Percentiles rank a stretch among this genome's conserved stretches.
Evolutionary conservation across 2,797 vertebrate species (phyloP).

Genomic region (Gallirallus australis): DNA sequence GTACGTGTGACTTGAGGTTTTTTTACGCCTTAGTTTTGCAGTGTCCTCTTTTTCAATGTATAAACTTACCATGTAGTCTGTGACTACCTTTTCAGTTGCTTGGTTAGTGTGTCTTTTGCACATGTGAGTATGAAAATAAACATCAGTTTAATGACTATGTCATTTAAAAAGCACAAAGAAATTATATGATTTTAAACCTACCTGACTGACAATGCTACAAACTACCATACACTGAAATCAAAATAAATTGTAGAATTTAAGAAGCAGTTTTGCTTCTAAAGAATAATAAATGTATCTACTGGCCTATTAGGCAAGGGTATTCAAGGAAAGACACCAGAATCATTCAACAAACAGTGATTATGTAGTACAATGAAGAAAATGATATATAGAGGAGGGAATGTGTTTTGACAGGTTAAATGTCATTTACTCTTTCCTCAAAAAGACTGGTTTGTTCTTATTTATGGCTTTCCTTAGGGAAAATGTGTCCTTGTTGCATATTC

Average conservation of each 20-base stretch:
- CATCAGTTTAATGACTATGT: neutral
- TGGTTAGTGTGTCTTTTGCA: neutral
- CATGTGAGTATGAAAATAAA: neutral
- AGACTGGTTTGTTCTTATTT: constrained; percentile 33
- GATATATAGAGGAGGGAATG: constrained; percentile 25
- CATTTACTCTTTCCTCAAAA: constrained; percentile 45
- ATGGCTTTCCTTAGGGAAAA: constrained; percentile 44
- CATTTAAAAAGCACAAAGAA: neutral
- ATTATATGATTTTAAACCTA: neutral
- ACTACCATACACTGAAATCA: neutral
- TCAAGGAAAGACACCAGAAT: constrained; percentile 1
- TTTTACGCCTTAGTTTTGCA: neutral
- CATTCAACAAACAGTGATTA: neutral
- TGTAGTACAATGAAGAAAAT: neutral
- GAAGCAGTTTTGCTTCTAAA: neutral
- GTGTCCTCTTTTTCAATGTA: neutral
- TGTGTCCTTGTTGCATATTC: constrained; percentile 53
- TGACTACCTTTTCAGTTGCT: neutral
- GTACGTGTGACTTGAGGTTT: rapidly evolving
- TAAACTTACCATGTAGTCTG: neutral
- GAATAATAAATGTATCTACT: neutral
- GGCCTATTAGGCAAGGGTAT: constrained; percentile 33
- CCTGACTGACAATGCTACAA: neutral
- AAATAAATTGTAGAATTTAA: neutral
- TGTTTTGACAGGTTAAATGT: constrained; percentile 56